Evolutionary conservation across 2,113 vertebrate species (phyloP), one percentile per base, ranked within the genome.

Genomic region (Thunnus maccoyii): DNA sequence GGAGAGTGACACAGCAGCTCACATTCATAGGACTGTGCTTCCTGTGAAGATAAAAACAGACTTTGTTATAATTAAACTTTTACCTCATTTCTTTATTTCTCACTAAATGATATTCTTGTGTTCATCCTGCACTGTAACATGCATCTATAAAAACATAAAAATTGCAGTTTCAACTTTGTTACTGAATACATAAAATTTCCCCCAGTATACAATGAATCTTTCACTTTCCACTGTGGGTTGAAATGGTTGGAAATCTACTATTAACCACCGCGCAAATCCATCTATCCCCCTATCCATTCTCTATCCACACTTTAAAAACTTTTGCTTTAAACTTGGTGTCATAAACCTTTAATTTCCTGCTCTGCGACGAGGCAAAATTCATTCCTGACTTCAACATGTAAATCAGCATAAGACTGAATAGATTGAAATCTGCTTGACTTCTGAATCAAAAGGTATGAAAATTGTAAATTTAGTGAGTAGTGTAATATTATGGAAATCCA

Each of bases 301-400:
- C 20, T 6, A 15, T 14, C 14, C 25, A 65, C 18, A 25, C 58
- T 77, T 61, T n/a, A 5, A 22, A 71, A 54, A 58, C 9, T 9
- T 22, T 41, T 41, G 20, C 22, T 65, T 62, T 32, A n/a, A 32
- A 50, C 22, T 5, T 70, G 22, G 22, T n/a, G 3, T 73, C 17
- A 41, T 62, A 50, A 68, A 56, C 41, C n/a, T 84, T 51, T 68
- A 12, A 76, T 58, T 72, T 57, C 20, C 13, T 0, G 3, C 27
- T 22, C 11, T 16, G 15, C 7, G 5, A 51, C 18, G 13, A 17
- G 17, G 30, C 13, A 48, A 22, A n/a, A 41, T n/a, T 68, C 51
- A 1, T 36, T 61, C 11, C 10, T 5, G 27, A 41, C 4, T 4
- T 69, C 18, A 56, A 11, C 11, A 65, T n/a, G 4, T 6, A 48